Base-by-base conservation (phyloP, 1,140 invertebrate genomes). In the Cherax destructor region DNA sequence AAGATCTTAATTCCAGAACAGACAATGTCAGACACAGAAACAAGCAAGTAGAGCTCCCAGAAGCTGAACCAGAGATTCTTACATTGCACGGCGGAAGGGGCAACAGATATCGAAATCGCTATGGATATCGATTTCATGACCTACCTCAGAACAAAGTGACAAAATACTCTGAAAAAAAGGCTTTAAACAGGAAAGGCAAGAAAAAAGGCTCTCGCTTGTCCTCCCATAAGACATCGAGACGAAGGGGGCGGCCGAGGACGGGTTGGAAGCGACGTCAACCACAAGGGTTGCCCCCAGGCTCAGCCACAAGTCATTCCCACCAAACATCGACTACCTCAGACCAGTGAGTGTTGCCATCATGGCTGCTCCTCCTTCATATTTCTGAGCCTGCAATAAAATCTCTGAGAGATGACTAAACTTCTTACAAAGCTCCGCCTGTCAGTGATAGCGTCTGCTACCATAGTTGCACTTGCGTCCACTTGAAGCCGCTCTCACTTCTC, bases 291-390 rank as follows among this genome's bases (percentile, higher is more conserved):
- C 61, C 4, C 18, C 10, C 18, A 65, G 61, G 61, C 61, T 16
- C 10, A 21, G 61, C 69, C 69, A 30, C 16, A 24, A 72, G 65
- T 49, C 41, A 50, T 49, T 11, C 13, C 69, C 47, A 50, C 61
- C 83, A 85, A 72, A n/a, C 47, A 72, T 72, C 83, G 65, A 85
- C 83, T 50, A 65, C 83, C 83, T 72, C 79, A 24, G 79, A 52
- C 24, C 50, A 56, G 79, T 81, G 79, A 81, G 79, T 85, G 65
- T 85, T 85, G 83, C 69, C 61, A 65, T 16, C 18, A 65, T 65
- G 61, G 61, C 61, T 65, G 61, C 61, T 65, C 11, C 61, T 65
- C 61, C 61, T 65, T 65, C 61, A 65, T 18, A 65, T 65, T 21
- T 65, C 18, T 65, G 61, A 65, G 61, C 61, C 61, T 65, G 61